Conservation (phyloP, 2,113 vertebrate genomes). For the Brachionichthys hirsutus region DNA sequence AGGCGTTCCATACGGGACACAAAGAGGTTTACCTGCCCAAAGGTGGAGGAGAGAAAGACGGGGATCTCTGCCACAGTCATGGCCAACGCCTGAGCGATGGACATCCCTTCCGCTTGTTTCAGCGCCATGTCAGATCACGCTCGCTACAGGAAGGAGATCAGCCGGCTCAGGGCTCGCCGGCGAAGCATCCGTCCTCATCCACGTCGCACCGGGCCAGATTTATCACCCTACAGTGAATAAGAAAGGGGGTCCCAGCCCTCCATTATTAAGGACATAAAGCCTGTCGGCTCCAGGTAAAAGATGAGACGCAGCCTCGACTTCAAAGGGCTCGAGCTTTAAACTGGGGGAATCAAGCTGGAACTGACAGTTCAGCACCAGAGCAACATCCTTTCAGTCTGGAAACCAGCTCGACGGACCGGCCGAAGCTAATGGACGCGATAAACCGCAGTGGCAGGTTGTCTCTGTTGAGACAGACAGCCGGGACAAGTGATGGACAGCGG, state of each 20-base stretch:
- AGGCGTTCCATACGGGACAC: no score
- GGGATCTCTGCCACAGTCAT: constrained; percentile 99
- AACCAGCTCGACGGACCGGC: no score
- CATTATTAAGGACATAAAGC: no score
- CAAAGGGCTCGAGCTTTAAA: no score
- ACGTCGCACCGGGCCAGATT: constrained; percentile 19
- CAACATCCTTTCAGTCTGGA: no score
- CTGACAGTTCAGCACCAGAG: no score
- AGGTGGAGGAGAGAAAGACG: constrained; percentile 93
- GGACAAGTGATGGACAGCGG: no score
- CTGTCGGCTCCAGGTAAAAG: not conserved
- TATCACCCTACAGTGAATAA: constrained; percentile 32
- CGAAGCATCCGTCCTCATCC: constrained; percentile 33
- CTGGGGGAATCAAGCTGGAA: no score
- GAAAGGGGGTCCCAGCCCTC: not conserved
- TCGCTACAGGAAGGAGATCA: constrained; percentile 39
- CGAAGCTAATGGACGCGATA: no score
- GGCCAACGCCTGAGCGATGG: constrained; percentile 93
- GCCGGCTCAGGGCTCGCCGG: constrained; percentile 40
- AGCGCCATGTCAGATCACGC: constrained; percentile 83
- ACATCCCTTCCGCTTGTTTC: constrained; percentile 85
- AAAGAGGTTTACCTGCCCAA: constrained; percentile 87
- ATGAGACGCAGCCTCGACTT: no score
- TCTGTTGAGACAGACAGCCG: no score
- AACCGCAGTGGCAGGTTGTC: no score